Percentiles rank a stretch among this genome's conserved stretches.
These are phyloP conservation scores for Notarius lentiginosus DNA, from an alignment of 2,113 vertebrate genomes.

Conservation along the genomic window DNA sequence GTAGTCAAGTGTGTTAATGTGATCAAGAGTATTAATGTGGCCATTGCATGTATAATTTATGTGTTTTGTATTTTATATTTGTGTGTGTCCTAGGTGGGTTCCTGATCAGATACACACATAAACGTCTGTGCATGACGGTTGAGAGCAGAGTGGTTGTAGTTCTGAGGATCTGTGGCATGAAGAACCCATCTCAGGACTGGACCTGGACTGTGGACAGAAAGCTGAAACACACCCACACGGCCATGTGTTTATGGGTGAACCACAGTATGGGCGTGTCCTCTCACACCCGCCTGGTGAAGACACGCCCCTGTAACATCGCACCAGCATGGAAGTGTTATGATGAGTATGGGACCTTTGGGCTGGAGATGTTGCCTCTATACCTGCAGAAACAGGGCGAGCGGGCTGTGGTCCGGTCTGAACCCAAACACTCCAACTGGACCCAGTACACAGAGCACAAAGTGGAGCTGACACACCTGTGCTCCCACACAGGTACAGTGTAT, in stretches of 20 bases:
- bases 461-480: constrained; percentile 75
- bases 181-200: constrained; percentile 78
- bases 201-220: constrained; percentile 73
- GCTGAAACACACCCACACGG: constrained; percentile 71
- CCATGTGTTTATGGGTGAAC: constrained; percentile 74
- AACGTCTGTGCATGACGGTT: constrained; percentile 73
- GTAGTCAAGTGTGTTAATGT: neutral
- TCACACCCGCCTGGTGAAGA: constrained; percentile 64
- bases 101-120: constrained; percentile 77
- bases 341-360: constrained; percentile 69
- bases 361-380: constrained; percentile 75
- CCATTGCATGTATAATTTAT: neutral
- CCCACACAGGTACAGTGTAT: constrained; percentile 75
- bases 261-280: constrained; percentile 59
- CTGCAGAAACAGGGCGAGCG: constrained; percentile 78
- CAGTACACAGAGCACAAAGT: constrained; percentile 68
- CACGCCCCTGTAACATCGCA: constrained; percentile 67
- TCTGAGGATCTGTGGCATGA: constrained; percentile 74
- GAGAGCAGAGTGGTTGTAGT: constrained; percentile 57
- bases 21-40: neutral
- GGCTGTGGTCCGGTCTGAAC: constrained; percentile 71
- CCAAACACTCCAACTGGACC: constrained; percentile 79
- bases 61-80: neutral
- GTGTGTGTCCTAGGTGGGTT: constrained; percentile 77
- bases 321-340: constrained; percentile 81